phyloP scores from a whole-genome alignment of 2,888 invertebrate species.

The Podotricha telesiphe region DNA sequence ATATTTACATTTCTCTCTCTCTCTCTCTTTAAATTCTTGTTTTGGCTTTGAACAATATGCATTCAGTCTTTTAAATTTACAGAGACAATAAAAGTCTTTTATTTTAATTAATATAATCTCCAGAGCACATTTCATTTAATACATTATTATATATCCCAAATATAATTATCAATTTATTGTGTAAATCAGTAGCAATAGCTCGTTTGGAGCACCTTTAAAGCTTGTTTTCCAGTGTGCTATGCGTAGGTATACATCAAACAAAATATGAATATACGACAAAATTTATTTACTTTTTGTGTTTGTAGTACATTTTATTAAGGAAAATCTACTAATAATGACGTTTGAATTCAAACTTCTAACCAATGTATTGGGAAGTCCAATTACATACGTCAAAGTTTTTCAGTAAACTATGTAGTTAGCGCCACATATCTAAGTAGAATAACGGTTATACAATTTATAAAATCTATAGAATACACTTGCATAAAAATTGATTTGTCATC shows the following conservation, averaged over 20 bases:
- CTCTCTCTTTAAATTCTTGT: too few species aligned
- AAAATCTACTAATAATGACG: slow-evolving; percentile 22
- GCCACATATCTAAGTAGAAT: slow-evolving; percentile 33
- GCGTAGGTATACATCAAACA: not conserved
- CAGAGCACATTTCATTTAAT: slow-evolving; percentile 1
- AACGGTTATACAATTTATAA: slow-evolving; percentile 25
- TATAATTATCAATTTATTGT: slow-evolving; percentile 31
- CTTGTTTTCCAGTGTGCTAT: slow-evolving; percentile 2
- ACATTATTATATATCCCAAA: slow-evolving; percentile 21
- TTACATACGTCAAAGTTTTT: slow-evolving; percentile 31
- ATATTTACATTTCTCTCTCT: not conserved
- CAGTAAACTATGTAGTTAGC: slow-evolving; percentile 39
- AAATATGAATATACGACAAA: not conserved
- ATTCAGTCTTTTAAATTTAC: too few species aligned
- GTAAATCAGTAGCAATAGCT: slow-evolving; percentile 40
- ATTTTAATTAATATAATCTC: not conserved
- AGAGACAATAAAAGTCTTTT: too few species aligned
- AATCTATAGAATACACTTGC: not conserved
- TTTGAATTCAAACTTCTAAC: slow-evolving; percentile 19
- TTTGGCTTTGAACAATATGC: not conserved
- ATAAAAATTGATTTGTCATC: not conserved
- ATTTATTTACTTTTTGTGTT: not conserved
- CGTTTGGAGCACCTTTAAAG: slow-evolving; percentile 35
- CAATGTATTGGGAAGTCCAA: slow-evolving; percentile 39
- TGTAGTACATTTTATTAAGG: not conserved